Conservation (phyloP, 2,797 vertebrate genomes). For the Garrulus glandarius region DNA sequence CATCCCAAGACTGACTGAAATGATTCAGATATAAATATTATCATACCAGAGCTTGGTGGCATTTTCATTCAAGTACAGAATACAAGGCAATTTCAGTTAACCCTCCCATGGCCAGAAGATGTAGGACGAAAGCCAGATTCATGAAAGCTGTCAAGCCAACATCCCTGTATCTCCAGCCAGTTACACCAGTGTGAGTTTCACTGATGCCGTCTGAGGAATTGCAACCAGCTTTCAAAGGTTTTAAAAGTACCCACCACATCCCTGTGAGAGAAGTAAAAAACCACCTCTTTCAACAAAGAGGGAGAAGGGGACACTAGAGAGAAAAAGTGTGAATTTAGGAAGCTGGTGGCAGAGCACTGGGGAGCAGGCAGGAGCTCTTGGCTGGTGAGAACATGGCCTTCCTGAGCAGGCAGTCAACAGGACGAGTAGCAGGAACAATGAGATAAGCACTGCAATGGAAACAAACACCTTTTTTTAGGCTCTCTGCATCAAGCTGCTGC, state of each 20-base stretch:
- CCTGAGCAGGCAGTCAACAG: conserved; percentile 53
- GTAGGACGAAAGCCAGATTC: not conserved
- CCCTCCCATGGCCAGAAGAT: not conserved
- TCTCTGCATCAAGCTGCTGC: not conserved
- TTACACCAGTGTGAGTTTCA: not conserved
- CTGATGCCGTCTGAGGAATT: not conserved
- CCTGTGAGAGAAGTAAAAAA: not conserved
- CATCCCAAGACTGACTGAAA: not conserved
- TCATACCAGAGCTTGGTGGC: not conserved
- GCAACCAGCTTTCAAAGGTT: not conserved
- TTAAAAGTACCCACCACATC: not conserved
- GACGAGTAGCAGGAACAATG: conserved; percentile 44
- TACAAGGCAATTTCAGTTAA: not conserved
- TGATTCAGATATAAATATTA: not conserved
- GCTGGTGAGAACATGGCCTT: not conserved
- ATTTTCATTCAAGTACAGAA: not conserved
- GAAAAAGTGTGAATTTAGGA: not conserved
- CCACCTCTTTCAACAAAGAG: not conserved
- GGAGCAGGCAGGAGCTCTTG: conserved; percentile 9
- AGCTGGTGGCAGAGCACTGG: not conserved
- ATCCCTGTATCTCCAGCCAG: not conserved
- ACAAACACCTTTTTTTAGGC: conserved; percentile 56
- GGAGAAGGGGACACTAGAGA: not conserved
- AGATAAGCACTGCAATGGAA: conserved; percentile 11
- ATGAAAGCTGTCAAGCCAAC: not conserved